A percentile compares a stretch with the other conserved stretches of the same genome.
Evolutionary conservation across 2,113 vertebrate genomes (phyloP).

Genomic region (Peromyscus leucopus): DNA sequence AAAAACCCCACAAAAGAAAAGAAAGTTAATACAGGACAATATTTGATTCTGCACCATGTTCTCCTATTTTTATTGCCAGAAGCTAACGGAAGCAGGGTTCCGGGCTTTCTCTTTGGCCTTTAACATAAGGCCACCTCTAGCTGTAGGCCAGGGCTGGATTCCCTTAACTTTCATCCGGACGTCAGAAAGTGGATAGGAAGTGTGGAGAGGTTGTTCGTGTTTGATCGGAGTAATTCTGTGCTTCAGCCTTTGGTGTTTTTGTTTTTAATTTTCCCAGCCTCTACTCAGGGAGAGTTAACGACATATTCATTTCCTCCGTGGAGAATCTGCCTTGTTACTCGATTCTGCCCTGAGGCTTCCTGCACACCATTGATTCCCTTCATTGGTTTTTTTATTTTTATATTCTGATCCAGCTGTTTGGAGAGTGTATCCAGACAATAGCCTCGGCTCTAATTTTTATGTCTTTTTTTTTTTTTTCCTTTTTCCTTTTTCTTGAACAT

Average conservation of each 20-base stretch:
- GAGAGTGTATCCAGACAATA: conserved; percentile 49
- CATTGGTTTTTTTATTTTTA: neutral
- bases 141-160: neutral
- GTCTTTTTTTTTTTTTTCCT: neutral
- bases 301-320: conserved; percentile 57
- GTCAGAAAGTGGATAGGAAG: neutral
- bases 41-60: neutral
- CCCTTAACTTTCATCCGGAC: conserved; percentile 12
- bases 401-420: neutral
- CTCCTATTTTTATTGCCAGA: neutral
- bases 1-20: too few relatives aligned
- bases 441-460: conserved; percentile 31
- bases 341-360: conserved; percentile 47
- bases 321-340: conserved; percentile 40
- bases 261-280: conserved; percentile 48
- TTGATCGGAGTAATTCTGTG: neutral
- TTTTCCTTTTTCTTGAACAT: neutral
- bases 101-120: neutral
- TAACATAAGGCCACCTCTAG: neutral
- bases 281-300: conserved; percentile 47
- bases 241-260: neutral
- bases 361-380: neutral
- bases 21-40: neutral
- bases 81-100: neutral
- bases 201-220: neutral